These are phyloP conservation scores for Oryzias javanicus DNA, from an alignment of 2,113 vertebrate genomes.

Conservation along the genomic window DNA sequence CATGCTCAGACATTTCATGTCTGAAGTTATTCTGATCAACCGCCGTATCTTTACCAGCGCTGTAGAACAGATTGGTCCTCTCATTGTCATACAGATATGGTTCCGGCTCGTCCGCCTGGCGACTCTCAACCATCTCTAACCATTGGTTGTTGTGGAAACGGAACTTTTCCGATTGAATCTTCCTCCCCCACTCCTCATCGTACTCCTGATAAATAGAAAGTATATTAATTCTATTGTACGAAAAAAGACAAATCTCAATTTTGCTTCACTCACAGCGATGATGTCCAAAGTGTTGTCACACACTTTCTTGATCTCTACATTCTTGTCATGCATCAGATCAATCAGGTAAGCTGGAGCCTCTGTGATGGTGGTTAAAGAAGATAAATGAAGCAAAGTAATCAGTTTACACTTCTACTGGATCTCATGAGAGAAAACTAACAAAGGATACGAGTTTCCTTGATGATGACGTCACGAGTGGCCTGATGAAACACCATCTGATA, in stretches of 20 bases:
- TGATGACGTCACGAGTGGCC: conserved; percentile 96
- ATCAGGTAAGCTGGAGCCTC: conserved; percentile 96
- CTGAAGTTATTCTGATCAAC: neutral
- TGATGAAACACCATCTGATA: conserved; percentile 99
- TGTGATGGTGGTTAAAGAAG: conserved; percentile 79
- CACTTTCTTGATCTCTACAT: conserved; percentile 93
- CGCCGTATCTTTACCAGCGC: conserved; percentile 74
- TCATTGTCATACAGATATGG: conserved; percentile 80
- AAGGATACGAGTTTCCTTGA: conserved; percentile 98
- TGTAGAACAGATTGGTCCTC: conserved; percentile 91
- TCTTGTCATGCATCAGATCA: conserved; percentile 97
- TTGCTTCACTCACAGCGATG: conserved; percentile 85
- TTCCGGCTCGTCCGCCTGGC: conserved; percentile 85
- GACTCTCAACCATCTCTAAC: conserved; percentile 96
- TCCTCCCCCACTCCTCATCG: conserved; percentile 94
- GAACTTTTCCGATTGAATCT: conserved; percentile 95
- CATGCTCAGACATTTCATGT: no score
- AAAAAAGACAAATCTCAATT: neutral
- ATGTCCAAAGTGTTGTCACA: conserved; percentile 97
- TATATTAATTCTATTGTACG: no score
- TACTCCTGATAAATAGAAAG: conserved; percentile 82
- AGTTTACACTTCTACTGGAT: neutral
- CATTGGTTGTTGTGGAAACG: conserved; percentile 98
- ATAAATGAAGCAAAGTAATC: neutral
- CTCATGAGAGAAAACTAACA: neutral